Evolutionary conservation across 2,888 invertebrate species (phyloP).

Genomic region (Leistus spinibarbis): DNA sequence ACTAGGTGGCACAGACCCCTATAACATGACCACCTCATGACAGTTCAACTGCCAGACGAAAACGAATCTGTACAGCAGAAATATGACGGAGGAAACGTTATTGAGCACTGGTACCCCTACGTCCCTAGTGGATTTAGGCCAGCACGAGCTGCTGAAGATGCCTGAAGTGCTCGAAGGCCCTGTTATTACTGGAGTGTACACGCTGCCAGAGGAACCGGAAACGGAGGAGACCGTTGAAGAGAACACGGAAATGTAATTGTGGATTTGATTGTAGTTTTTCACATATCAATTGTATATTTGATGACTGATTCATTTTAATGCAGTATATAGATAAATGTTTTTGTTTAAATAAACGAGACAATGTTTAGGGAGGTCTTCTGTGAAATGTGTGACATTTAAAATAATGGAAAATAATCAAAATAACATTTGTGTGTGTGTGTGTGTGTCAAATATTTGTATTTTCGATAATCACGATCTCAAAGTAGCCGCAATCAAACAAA

Average conservation of each 20-base stretch:
- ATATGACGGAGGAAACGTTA: conserved; percentile 65
- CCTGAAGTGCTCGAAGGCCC: conserved; percentile 56
- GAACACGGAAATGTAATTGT: conserved; percentile 54
- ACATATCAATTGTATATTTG: conserved; percentile 31
- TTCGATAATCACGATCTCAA: no score
- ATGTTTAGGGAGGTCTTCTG: conserved; percentile 29
- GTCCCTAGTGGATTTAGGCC: conserved; percentile 47
- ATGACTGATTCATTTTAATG: conserved; percentile 27
- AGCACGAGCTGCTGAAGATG: conserved; percentile 56
- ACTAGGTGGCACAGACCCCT: conserved; percentile 65
- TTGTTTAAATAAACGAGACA: conserved; percentile 13
- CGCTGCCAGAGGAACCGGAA: conserved; percentile 63
- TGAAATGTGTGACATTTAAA: conserved; percentile 30
- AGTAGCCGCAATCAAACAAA: conserved; percentile 25
- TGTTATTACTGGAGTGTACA: conserved; percentile 62
- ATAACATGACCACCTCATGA: conserved; percentile 71
- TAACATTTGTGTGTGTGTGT: not conserved
- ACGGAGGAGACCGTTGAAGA: conserved; percentile 60
- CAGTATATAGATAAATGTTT: conserved; percentile 3
- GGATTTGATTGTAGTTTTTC: conserved; percentile 28
- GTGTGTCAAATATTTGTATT: no score
- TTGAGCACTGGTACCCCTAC: conserved; percentile 63
- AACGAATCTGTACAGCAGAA: conserved; percentile 64
- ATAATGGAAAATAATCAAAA: conserved; percentile 10
- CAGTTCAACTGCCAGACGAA: conserved; percentile 65